A percentile compares a stretch with the other conserved stretches of the same genome.
phyloP scores from a whole-genome alignment of 2,797 vertebrate species.

The Smutsia gigantea region DNA sequence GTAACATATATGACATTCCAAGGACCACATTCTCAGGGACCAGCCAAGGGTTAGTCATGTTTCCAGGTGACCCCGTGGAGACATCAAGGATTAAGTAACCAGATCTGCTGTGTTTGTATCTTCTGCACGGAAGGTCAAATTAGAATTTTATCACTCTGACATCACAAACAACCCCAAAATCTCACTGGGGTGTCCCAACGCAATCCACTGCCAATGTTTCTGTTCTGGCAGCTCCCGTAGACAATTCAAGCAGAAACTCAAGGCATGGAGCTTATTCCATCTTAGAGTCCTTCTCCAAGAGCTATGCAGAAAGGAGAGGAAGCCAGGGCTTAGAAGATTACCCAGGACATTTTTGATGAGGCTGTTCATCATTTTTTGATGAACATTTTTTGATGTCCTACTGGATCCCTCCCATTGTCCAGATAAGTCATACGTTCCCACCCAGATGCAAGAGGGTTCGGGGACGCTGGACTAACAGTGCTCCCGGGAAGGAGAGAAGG shows the following conservation, averaged over 20 bases:
- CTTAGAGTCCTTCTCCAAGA: background rate
- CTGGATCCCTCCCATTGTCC: background rate
- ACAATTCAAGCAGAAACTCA: background rate
- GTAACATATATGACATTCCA: background rate
- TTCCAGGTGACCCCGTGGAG: background rate
- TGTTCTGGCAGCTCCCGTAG: background rate
- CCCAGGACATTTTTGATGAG: background rate
- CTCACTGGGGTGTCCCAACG: background rate
- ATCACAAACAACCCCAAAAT: background rate
- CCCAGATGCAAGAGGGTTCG: background rate
- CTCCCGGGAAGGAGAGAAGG: background rate
- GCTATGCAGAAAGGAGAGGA: background rate
- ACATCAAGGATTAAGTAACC: background rate
- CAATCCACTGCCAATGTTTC: background rate
- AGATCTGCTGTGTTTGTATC: background rate
- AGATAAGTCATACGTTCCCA: background rate
- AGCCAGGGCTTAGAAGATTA: background rate
- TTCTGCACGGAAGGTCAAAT: background rate
- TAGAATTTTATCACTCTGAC: background rate
- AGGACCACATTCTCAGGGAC: background rate
- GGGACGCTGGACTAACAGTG: background rate
- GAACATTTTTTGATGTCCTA: background rate
- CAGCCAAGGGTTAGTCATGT: background rate
- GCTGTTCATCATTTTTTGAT: too few species aligned
- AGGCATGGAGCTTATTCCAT: background rate